A percentile compares a stretch with the other conserved stretches of the same genome.
These are phyloP conservation scores for Cryptocephalus moraei DNA, from an alignment of 2,888 invertebrate species.

Conservation along the genomic window DNA sequence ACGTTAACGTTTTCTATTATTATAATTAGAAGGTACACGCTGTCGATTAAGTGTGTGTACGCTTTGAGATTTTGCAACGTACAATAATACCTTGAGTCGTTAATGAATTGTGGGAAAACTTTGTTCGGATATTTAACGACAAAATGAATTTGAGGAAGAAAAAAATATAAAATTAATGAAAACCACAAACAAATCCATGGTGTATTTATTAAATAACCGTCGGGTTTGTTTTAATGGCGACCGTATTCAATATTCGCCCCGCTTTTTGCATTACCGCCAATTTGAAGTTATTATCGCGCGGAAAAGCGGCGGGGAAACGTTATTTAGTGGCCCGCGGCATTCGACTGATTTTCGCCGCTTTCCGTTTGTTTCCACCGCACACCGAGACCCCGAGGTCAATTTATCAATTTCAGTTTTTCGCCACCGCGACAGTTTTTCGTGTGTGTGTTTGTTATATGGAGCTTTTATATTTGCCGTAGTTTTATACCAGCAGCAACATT, in stretches of 20 bases:
- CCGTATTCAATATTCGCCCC: neutral
- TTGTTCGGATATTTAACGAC: too few species aligned
- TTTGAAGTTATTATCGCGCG: conserved; percentile 16
- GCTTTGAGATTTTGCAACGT: too few species aligned
- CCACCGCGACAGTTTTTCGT: conserved; percentile 22
- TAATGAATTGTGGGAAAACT: too few species aligned
- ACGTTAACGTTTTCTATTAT: too few species aligned
- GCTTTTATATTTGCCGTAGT: conserved; percentile 22
- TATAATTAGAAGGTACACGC: too few species aligned
- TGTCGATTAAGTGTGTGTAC: too few species aligned
- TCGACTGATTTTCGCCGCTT: conserved; percentile 25
- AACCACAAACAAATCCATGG: too few species aligned
- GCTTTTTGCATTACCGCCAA: conserved; percentile 3
- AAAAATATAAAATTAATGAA: too few species aligned
- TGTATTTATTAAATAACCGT: too few species aligned
- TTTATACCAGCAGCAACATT: conserved; percentile 24
- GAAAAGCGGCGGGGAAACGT: conserved; percentile 2
- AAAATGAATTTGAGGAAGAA: too few species aligned
- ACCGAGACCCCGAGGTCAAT: conserved; percentile 17
- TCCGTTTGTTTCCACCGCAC: conserved; percentile 10
- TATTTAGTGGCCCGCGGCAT: conserved; percentile 19
- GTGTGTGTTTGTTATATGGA: conserved; percentile 20
- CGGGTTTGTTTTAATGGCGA: too few species aligned
- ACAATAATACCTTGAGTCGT: too few species aligned
- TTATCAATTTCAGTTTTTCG: conserved; percentile 29